Conservation (phyloP, 2,888 invertebrate species). For the Antheraea assamensis region DNA sequence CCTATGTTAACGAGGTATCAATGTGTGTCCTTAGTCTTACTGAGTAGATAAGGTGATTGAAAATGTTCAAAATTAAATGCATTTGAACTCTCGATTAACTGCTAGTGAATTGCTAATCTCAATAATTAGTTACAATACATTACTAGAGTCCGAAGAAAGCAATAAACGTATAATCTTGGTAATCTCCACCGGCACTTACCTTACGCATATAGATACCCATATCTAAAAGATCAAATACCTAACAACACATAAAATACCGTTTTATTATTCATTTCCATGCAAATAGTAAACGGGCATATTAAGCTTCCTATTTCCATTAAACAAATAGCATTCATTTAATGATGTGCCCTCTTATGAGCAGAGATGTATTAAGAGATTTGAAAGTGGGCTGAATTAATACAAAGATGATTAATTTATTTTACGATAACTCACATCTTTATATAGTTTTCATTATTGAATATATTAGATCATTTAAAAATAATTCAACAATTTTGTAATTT, state of each 20-base stretch:
- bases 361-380: constrained; percentile 26
- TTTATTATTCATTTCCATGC: constrained; percentile 18
- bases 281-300: constrained; percentile 39
- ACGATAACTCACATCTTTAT: neutral
- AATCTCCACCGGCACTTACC: neutral
- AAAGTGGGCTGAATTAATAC: neutral
- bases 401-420: neutral
- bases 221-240: neutral
- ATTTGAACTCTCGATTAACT: no score
- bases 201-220: no score
- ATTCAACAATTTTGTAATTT: no score
- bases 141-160: neutral
- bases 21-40: no score
- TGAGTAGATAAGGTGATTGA: no score
- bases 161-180: neutral
- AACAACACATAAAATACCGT: neutral
- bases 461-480: neutral
- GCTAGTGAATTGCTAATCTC: neutral
- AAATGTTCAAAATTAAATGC: no score
- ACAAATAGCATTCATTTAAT: constrained; percentile 56
- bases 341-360: constrained; percentile 35
- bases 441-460: neutral
- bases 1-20: no score
- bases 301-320: constrained; percentile 54
- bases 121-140: neutral